Evolutionary conservation across 1,140 invertebrate genomes (phyloP).

Genomic region (Aplysia californica): DNA sequence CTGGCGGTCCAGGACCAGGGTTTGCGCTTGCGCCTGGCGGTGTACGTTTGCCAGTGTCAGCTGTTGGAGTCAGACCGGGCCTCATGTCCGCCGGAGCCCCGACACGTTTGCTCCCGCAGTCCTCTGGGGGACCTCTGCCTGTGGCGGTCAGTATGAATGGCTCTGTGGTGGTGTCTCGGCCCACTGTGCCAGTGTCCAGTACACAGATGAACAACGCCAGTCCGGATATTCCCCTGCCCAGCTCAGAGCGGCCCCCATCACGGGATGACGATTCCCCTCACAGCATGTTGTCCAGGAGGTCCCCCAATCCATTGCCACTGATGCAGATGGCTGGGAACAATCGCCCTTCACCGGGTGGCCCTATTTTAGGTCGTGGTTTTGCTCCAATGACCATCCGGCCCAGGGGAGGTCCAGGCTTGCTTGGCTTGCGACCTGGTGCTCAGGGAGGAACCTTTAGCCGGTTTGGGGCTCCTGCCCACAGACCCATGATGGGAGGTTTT

Average conservation of each 20-base stretch:
- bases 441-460: conserved; percentile 22
- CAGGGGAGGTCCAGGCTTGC: conserved; percentile 39
- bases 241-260: neutral
- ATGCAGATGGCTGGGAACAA: conserved; percentile 27
- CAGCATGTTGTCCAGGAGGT: neutral
- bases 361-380: conserved; percentile 30
- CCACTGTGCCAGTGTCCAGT: neutral
- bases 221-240: neutral
- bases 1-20: neutral
- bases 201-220: neutral
- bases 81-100: neutral
- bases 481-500: conserved; percentile 17
- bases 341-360: conserved; percentile 19
- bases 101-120: conserved; percentile 1
- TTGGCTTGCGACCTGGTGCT: conserved; percentile 37
- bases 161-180: conserved; percentile 5
- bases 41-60: conserved; percentile 21
- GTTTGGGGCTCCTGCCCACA: conserved; percentile 29
- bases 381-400: conserved; percentile 30
- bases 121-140: neutral
- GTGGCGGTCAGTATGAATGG: conserved; percentile 19
- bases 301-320: conserved; percentile 18
- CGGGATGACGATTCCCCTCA: neutral
- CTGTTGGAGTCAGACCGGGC: conserved; percentile 31
- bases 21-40: conserved; percentile 21